Evolutionary conservation across 2,888 invertebrate genomes (phyloP).

Genomic region (Volucella bombylans): DNA sequence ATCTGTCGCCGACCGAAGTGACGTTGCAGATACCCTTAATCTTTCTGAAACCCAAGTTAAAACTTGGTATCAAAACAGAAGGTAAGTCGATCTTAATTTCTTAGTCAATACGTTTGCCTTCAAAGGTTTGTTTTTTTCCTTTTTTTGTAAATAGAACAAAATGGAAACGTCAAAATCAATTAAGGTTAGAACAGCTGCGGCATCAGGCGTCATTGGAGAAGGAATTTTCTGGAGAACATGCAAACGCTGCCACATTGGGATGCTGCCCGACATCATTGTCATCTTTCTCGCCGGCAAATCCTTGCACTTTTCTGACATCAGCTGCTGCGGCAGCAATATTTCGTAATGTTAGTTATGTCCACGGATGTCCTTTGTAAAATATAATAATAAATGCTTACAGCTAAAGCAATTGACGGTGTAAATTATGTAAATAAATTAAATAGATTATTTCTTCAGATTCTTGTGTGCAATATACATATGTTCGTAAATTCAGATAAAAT

Average conservation of each 20-base stretch:
- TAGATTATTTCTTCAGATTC: constrained; percentile 42
- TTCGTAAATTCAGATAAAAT: constrained; percentile 45
- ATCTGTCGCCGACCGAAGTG: constrained; percentile 95
- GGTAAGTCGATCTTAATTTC: constrained; percentile 75
- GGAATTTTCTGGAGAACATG: constrained; percentile 83
- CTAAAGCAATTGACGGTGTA: constrained; percentile 44
- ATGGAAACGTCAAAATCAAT: constrained; percentile 94
- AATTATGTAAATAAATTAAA: constrained; percentile 55
- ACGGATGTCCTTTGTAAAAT: constrained; percentile 87
- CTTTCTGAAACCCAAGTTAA: constrained; percentile 97
- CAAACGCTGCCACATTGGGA: constrained; percentile 77
- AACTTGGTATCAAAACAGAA: constrained; percentile 89
- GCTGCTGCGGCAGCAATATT: constrained; percentile 87
- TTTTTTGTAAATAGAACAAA: constrained; percentile 86
- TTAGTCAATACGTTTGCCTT: not conserved
- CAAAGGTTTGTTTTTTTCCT: not conserved
- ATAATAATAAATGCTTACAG: not conserved
- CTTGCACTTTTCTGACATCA: constrained; percentile 87
- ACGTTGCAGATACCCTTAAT: constrained; percentile 94
- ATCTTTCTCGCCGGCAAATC: constrained; percentile 80
- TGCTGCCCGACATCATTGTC: constrained; percentile 81
- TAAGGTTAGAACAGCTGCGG: constrained; percentile 91
- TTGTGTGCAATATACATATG: constrained; percentile 69
- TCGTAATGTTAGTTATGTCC: constrained; percentile 89
- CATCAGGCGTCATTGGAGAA: constrained; percentile 92